Conservation (phyloP, 2,797 vertebrate genomes). For the Phyllotis vaccarum region DNA sequence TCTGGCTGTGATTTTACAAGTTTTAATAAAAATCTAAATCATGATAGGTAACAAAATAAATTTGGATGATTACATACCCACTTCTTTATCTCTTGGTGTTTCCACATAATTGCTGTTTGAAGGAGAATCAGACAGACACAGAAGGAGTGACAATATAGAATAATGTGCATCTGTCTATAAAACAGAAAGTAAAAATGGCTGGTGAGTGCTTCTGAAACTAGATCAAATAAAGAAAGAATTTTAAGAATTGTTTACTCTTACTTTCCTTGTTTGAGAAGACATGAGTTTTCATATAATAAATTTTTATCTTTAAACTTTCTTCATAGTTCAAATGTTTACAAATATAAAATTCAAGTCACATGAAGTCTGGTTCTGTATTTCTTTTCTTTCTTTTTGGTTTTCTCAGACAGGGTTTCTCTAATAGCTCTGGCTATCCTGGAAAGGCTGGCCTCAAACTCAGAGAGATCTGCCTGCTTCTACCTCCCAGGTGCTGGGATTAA, state of each 20-base stretch:
- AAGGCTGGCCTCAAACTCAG: not conserved
- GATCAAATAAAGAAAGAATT: not conserved
- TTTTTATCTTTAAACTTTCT: not conserved
- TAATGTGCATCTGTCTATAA: conserved; percentile 92
- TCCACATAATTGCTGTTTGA: conserved; percentile 95
- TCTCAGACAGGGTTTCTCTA: not conserved
- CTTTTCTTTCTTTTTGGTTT: not conserved
- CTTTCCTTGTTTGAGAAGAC: not conserved
- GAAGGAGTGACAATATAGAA: conserved; percentile 93
- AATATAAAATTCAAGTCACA: not conserved
- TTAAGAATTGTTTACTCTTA: not conserved
- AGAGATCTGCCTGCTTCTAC: not conserved
- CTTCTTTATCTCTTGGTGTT: conserved; percentile 93
- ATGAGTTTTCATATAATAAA: conserved; percentile 18
- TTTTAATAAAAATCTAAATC: conserved; percentile 30
- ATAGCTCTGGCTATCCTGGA: not conserved
- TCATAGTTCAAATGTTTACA: conserved; percentile 20
- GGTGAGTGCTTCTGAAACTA: not conserved
- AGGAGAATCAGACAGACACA: conserved; percentile 95
- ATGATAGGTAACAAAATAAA: not conserved
- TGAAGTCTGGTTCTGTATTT: not conserved
- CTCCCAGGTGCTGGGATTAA: not conserved
- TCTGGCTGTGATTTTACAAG: not conserved
- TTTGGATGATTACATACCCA: conserved; percentile 88
- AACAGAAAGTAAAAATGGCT: conserved; percentile 66